Conservation (phyloP, 1,140 invertebrate species). For the Drosophila pandora region DNA sequence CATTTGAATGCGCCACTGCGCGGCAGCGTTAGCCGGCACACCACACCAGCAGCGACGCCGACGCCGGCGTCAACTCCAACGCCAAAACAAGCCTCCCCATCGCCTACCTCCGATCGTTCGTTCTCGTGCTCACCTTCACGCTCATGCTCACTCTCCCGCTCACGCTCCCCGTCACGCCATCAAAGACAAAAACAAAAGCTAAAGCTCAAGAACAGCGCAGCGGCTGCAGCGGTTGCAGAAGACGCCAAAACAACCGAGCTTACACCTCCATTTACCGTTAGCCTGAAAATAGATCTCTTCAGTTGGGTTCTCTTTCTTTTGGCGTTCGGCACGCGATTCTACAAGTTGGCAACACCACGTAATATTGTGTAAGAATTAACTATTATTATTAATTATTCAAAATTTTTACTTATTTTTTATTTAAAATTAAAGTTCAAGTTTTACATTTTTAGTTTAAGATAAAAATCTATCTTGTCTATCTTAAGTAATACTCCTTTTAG, state of each 20-base stretch:
- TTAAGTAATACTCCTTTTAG: not conserved
- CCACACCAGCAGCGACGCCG: slow-evolving; percentile 38
- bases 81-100: slow-evolving; percentile 50
- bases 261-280: slow-evolving; percentile 85
- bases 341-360: slow-evolving; percentile 91
- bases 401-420: not conserved
- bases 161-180: slow-evolving; percentile 15
- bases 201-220: slow-evolving; percentile 18
- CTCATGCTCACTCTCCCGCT: slow-evolving; percentile 32
- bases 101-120: slow-evolving; percentile 48
- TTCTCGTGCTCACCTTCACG: slow-evolving; percentile 47
- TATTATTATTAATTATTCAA: not conserved
- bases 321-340: slow-evolving; percentile 91
- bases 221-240: not conserved
- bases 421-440: not conserved
- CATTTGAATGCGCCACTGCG: slow-evolving; percentile 69
- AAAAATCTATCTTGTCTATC: too few relatives aligned
- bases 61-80: slow-evolving; percentile 42
- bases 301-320: slow-evolving; percentile 89
- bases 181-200: slow-evolving; percentile 22
- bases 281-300: slow-evolving; percentile 91
- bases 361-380: slow-evolving; percentile 92
- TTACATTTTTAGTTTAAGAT: too few relatives aligned
- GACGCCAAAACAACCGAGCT: slow-evolving; percentile 5
- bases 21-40: slow-evolving; percentile 65